These are phyloP conservation scores for Poeciliopsis presidionis DNA, from an alignment of 2,797 vertebrate genomes.

Conservation along the genomic window DNA sequence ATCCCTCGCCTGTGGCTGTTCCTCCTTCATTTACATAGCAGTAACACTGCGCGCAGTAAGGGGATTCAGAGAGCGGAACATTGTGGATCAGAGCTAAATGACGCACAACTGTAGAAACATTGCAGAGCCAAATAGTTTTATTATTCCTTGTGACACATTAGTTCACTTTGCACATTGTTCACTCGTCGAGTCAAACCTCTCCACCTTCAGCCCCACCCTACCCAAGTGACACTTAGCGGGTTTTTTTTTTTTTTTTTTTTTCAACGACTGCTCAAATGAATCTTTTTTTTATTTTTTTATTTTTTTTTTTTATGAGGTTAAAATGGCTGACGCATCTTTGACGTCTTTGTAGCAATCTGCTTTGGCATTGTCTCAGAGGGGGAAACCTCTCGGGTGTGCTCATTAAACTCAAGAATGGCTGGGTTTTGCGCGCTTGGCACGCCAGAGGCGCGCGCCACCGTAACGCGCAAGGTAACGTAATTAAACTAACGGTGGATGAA, in stretches of 20 bases:
- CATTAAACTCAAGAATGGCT: conserved; percentile 42
- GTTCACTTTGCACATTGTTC: conserved; percentile 17
- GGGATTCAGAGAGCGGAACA: conserved; percentile 20
- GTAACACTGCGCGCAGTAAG: conserved; percentile 5
- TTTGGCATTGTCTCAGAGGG: conserved; percentile 18
- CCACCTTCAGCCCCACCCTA: conserved; percentile 67
- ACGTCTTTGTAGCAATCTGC: conserved; percentile 11
- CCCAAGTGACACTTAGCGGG: conserved; percentile 6
- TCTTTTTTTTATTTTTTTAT: background rate
- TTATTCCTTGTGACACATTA: background rate
- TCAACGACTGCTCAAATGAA: background rate
- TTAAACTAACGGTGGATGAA: background rate
- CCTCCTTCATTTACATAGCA: conserved; percentile 39
- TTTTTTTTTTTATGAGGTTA: background rate
- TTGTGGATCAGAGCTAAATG: conserved; percentile 27
- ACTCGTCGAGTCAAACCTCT: background rate
- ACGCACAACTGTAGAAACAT: conserved; percentile 9
- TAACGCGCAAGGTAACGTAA: background rate
- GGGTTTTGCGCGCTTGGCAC: conserved; percentile 35
- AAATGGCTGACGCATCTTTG: background rate
- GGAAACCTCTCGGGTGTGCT: conserved; percentile 42
- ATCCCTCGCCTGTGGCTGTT: conserved; percentile 32
- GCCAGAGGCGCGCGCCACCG: conserved; percentile 33
- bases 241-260: background rate
- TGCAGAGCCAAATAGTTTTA: conserved; percentile 9